Conservation (phyloP, 2,113 vertebrate genomes). For the Sylvia atricapilla region DNA sequence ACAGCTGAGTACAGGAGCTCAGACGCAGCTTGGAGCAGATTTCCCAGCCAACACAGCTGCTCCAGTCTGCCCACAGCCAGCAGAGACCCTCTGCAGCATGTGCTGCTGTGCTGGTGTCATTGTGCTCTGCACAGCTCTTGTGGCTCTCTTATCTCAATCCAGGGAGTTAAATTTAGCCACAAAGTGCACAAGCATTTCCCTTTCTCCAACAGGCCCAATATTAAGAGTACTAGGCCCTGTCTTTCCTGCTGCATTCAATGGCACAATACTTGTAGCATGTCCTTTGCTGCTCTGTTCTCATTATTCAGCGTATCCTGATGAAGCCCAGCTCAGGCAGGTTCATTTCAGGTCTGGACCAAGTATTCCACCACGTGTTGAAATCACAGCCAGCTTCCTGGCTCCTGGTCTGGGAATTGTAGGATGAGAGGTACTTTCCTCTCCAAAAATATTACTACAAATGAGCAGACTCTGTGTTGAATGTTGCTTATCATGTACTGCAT, state of each 20-base stretch:
- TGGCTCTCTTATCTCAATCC: background rate
- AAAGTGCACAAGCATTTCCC: background rate
- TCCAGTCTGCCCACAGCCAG: accelerated
- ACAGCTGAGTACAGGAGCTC: background rate
- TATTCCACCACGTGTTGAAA: background rate
- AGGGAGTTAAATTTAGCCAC: background rate
- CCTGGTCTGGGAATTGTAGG: background rate
- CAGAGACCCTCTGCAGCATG: accelerated
- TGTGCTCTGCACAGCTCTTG: background rate
- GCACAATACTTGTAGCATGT: accelerated
- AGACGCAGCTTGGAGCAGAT: background rate
- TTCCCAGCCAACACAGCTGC: background rate
- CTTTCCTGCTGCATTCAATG: background rate
- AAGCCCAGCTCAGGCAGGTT: background rate
- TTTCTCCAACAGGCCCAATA: background rate
- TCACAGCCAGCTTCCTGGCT: background rate
- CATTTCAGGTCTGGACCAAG: background rate
- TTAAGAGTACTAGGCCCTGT: background rate
- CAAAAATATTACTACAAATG: accelerated
- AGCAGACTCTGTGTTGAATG: accelerated
- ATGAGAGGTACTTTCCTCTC: background rate
- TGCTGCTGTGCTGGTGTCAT: accelerated
- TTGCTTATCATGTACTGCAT: background rate
- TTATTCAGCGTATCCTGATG: accelerated
- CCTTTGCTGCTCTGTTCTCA: background rate